Conservation (phyloP, 2,797 vertebrate species). For the Alectoris magna region DNA sequence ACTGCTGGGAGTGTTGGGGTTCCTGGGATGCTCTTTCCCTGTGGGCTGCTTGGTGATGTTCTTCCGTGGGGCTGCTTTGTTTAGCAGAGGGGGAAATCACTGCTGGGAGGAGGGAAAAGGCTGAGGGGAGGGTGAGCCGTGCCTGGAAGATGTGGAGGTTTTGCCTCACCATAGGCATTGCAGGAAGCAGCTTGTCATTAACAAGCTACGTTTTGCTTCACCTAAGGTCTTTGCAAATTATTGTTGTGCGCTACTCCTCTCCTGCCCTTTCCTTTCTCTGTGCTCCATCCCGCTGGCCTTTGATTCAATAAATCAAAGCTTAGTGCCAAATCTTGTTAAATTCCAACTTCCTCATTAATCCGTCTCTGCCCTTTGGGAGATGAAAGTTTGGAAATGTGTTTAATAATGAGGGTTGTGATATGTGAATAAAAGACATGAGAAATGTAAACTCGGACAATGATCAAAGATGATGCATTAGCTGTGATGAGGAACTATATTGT, state of each 20-base stretch:
- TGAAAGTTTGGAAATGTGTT: slow-evolving; percentile 51
- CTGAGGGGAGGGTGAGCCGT: rapidly evolving
- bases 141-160: neutral
- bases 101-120: neutral
- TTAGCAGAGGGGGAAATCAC: neutral
- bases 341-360: slow-evolving; percentile 32
- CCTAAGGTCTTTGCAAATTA: slow-evolving; percentile 15
- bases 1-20: neutral
- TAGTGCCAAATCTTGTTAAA: slow-evolving; percentile 47
- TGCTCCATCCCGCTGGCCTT: slow-evolving; percentile 16
- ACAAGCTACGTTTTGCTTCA: neutral
- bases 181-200: neutral
- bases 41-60: neutral
- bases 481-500: neutral
- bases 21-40: neutral
- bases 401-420: slow-evolving; percentile 41
- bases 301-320: slow-evolving; percentile 68
- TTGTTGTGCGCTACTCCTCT: neutral
- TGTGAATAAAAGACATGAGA: slow-evolving; percentile 30
- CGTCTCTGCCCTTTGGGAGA: slow-evolving; percentile 53
- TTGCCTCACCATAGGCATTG: neutral
- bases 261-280: slow-evolving; percentile 28
- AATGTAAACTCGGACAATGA: slow-evolving; percentile 52
- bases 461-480: slow-evolving; percentile 55
- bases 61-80: neutral